Evolutionary conservation across 2,113 vertebrate species (phyloP).

Genomic region (Fulica atra): DNA sequence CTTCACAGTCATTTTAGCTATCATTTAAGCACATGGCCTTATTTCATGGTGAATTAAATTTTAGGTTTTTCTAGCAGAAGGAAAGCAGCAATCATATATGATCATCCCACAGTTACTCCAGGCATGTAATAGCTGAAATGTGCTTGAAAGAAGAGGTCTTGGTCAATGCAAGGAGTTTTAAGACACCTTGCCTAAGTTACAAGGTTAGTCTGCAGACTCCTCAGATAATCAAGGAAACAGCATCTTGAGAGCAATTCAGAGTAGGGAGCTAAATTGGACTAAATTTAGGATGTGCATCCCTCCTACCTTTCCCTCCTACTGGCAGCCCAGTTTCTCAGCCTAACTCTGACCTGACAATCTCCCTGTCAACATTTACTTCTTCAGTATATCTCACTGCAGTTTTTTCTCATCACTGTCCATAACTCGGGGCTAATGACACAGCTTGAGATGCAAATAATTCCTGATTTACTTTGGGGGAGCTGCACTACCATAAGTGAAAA

Average conservation of each 20-base stretch:
- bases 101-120: neutral
- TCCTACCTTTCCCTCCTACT: neutral
- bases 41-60: conserved; percentile 43
- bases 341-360: neutral
- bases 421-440: neutral
- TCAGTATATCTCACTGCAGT: neutral
- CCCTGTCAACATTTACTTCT: neutral
- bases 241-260: neutral
- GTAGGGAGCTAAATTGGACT: neutral
- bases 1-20: conserved; percentile 6
- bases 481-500: neutral
- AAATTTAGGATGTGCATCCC: neutral
- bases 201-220: neutral
- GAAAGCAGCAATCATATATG: neutral
- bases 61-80: conserved; percentile 2
- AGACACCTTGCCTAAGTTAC: neutral
- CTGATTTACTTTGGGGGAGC: neutral
- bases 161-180: neutral
- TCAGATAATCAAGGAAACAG: neutral
- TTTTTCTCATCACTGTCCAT: neutral
- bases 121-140: neutral
- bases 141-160: neutral
- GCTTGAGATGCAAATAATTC: neutral
- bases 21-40: conserved; percentile 1
- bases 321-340: neutral